phyloP scores from a whole-genome alignment of 2,888 invertebrate genomes.

The Rhopalosiphum nymphaeae region DNA sequence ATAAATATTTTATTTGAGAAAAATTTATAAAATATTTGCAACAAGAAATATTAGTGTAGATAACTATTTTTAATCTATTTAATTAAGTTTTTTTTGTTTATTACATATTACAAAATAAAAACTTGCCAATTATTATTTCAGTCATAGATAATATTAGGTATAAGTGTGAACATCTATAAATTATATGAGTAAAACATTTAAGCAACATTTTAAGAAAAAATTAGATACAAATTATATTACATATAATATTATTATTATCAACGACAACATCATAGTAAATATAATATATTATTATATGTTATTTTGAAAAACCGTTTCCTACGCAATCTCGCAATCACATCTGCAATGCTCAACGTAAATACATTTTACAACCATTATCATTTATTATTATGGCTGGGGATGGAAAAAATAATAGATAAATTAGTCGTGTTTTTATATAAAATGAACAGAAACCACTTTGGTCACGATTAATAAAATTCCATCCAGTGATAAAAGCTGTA shows the following conservation, averaged over 20 bases:
- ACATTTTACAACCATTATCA: neutral
- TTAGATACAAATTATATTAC: too few species aligned
- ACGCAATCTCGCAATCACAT: neutral
- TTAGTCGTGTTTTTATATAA: slow-evolving; percentile 17
- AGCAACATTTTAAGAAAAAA: too few species aligned
- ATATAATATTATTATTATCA: too few species aligned
- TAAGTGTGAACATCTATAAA: neutral
- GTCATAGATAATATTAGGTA: neutral
- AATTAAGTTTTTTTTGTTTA: too few species aligned
- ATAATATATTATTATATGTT: neutral
- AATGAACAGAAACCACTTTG: neutral
- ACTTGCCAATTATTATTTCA: neutral
- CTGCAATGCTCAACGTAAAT: neutral
- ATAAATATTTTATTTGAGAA: neutral
- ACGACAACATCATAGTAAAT: neutral
- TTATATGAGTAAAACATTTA: neutral
- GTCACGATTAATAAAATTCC: slow-evolving; percentile 47
- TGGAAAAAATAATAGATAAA: slow-evolving; percentile 4
- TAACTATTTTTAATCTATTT: too few species aligned
- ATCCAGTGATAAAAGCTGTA: slow-evolving; percentile 34
- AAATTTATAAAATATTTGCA: neutral
- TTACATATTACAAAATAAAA: neutral
- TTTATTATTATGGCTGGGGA: neutral
- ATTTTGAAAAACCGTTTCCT: neutral
- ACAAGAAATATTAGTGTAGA: too few species aligned